phyloP scores from a whole-genome alignment of 2,888 invertebrate genomes.

The Heliconius sara region DNA sequence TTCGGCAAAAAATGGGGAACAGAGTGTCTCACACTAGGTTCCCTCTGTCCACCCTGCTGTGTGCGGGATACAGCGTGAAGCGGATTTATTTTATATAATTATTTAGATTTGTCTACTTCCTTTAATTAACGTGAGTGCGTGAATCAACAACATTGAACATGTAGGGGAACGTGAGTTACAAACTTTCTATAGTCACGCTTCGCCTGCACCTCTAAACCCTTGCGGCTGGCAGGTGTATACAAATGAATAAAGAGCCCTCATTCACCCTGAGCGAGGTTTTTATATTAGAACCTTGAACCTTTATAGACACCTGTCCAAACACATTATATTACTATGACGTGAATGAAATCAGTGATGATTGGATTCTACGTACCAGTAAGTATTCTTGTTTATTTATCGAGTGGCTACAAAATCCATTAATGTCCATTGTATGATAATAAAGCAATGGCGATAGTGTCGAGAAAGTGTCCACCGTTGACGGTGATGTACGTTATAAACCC shows the following conservation, averaged over 20 bases:
- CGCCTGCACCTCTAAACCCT: slow-evolving; percentile 54
- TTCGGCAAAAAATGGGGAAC: too few species aligned
- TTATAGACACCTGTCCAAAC: not conserved
- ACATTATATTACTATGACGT: not conserved
- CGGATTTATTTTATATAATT: slow-evolving; percentile 42
- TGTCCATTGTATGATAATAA: slow-evolving; percentile 74
- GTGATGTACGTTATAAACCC: slow-evolving; percentile 65
- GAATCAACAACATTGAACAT: slow-evolving; percentile 61
- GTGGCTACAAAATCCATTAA: slow-evolving; percentile 57
- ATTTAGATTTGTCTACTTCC: slow-evolving; percentile 58
- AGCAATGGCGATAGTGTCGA: slow-evolving; percentile 55
- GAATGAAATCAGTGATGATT: not conserved
- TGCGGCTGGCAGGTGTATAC: slow-evolving; percentile 58
- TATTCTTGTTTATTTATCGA: slow-evolving; percentile 6
- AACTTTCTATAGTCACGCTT: slow-evolving; percentile 69
- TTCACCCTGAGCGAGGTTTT: slow-evolving; percentile 28
- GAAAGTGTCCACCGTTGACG: slow-evolving; percentile 68
- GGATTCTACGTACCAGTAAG: not conserved
- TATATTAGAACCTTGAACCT: slow-evolving; percentile 24
- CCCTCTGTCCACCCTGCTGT: too few species aligned
- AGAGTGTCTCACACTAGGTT: too few species aligned
- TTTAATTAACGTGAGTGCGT: slow-evolving; percentile 64
- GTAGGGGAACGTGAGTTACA: slow-evolving; percentile 57
- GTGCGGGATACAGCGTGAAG: too few species aligned
- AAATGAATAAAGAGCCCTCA: slow-evolving; percentile 39